phyloP scores from a whole-genome alignment of 2,888 invertebrate genomes.

The Cryptops parisi region DNA sequence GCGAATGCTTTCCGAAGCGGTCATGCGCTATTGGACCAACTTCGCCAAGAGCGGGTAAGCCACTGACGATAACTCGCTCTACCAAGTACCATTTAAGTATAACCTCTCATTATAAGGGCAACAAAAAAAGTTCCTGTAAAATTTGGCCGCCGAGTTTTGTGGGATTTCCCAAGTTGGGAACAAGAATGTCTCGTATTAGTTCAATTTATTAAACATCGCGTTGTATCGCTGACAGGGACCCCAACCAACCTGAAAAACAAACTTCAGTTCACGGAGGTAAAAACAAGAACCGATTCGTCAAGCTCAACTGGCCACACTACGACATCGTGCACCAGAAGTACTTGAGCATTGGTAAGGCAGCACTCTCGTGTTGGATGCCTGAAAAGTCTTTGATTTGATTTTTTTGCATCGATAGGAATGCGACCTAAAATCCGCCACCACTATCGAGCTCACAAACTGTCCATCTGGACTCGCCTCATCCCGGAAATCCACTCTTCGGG shows the following conservation, averaged over 20 bases:
- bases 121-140: too few relatives aligned
- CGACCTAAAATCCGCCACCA: constrained; percentile 84
- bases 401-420: constrained; percentile 48
- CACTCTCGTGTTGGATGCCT: neutral
- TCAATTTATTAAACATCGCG: too few relatives aligned
- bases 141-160: too few relatives aligned
- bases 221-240: constrained; percentile 49
- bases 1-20: constrained; percentile 67
- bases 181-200: too few relatives aligned
- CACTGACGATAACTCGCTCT: too few relatives aligned
- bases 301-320: constrained; percentile 85
- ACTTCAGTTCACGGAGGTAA: constrained; percentile 12
- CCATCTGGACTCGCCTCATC: constrained; percentile 87
- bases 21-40: constrained; percentile 69
- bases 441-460: constrained; percentile 85
- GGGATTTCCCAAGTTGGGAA: too few relatives aligned
- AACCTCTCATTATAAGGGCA: too few relatives aligned
- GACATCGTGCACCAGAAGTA: constrained; percentile 86
- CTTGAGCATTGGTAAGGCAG: constrained; percentile 62
- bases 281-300: constrained; percentile 16
- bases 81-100: too few relatives aligned
- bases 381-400: neutral
- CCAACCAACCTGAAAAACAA: constrained; percentile 51
- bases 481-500: constrained; percentile 50
- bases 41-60: constrained; percentile 85